Percentiles rank a stretch among this genome's conserved stretches.
Conservation (phyloP, 2,888 invertebrate genomes). For the Tolmerus cingulatus region DNA sequence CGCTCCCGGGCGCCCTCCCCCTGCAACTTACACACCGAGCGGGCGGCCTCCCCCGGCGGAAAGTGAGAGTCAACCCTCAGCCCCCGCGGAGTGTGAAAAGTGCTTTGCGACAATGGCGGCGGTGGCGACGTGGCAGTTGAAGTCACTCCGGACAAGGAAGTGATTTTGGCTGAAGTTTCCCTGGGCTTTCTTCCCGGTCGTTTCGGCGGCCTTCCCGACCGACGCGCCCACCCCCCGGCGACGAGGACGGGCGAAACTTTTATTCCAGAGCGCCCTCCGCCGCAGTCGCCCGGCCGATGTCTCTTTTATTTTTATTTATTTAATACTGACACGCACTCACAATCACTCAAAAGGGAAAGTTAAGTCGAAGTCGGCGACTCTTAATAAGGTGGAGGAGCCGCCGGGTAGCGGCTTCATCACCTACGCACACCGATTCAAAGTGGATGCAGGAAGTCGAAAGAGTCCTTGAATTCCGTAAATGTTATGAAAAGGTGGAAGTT, state of each 20-base stretch:
- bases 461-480: slow-evolving; percentile 29
- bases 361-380: slow-evolving; percentile 45
- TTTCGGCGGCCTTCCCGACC: neutral
- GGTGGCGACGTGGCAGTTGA: neutral
- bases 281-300: slow-evolving; percentile 16
- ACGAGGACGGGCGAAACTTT: neutral
- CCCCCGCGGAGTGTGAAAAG: slow-evolving; percentile 22
- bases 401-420: neutral
- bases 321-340: slow-evolving; percentile 46
- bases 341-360: slow-evolving; percentile 47
- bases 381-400: slow-evolving; percentile 41
- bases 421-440: slow-evolving; percentile 21
- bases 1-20: neutral
- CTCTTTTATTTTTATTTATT: slow-evolving; percentile 46
- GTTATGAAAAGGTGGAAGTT: slow-evolving; percentile 10
- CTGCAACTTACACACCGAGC: slow-evolving; percentile 22
- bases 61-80: slow-evolving; percentile 32
- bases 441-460: slow-evolving; percentile 26
- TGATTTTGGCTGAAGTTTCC: slow-evolving; percentile 23
- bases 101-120: slow-evolving; percentile 23
- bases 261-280: slow-evolving; percentile 3
- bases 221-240: neutral
- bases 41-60: neutral
- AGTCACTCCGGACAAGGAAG: slow-evolving; percentile 23
- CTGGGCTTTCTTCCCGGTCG: neutral